These are phyloP conservation scores for Drosophila rellima DNA, from an alignment of 2,888 invertebrate species.

Conservation along the genomic window DNA sequence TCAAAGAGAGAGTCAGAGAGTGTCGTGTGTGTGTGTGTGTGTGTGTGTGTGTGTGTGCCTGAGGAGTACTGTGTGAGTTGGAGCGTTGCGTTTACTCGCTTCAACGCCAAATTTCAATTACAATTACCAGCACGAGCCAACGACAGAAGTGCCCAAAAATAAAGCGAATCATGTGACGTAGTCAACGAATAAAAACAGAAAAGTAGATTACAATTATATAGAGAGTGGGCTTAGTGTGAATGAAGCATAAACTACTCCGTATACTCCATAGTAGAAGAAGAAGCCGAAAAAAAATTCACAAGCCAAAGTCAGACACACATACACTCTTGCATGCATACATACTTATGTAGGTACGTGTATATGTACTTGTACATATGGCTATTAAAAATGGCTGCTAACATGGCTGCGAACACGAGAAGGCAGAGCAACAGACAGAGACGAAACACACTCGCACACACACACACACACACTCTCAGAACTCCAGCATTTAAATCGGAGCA, in stretches of 20 bases:
- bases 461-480: constrained; percentile 32
- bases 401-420: constrained; percentile 70
- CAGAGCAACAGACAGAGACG: constrained; percentile 67
- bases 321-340: constrained; percentile 10
- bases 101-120: constrained; percentile 84
- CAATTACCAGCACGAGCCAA: constrained; percentile 68
- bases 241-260: constrained; percentile 51
- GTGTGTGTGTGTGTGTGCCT: constrained; percentile 26
- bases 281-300: constrained; percentile 20
- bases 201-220: not conserved
- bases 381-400: constrained; percentile 83
- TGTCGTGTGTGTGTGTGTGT: constrained; percentile 6
- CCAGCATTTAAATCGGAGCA: constrained; percentile 81
- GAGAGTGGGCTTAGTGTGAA: constrained; percentile 46
- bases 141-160: constrained; percentile 30
- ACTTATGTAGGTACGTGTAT: constrained; percentile 15
- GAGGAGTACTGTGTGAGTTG: constrained; percentile 28
- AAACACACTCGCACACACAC: constrained; percentile 35
- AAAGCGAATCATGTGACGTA: constrained; percentile 15
- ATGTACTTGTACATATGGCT: constrained; percentile 50
- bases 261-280: constrained; percentile 18
- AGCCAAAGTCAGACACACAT: constrained; percentile 13
- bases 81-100: constrained; percentile 71
- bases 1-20: constrained; percentile 10
- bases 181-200: constrained; percentile 7